phyloP scores from a whole-genome alignment of 2,797 vertebrate species.

The Myotis findleyi region DNA sequence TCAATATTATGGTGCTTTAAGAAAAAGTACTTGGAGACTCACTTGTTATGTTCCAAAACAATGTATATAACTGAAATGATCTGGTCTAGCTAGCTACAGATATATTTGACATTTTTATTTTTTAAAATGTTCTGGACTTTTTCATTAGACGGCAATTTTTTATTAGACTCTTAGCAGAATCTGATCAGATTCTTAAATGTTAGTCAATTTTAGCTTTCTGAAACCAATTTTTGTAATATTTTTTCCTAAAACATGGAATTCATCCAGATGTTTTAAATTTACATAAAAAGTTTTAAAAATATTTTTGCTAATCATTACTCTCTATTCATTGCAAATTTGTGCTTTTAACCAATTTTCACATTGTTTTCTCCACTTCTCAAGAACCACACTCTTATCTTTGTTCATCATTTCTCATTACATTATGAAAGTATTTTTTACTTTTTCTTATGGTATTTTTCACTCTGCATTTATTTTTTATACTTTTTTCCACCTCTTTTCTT shows the following conservation, averaged over 20 bases:
- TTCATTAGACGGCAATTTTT: background rate
- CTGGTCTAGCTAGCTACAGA: background rate
- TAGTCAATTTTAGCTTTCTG: background rate
- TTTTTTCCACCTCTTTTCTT: background rate
- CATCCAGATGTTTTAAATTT: conserved; percentile 5
- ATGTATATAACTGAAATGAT: background rate
- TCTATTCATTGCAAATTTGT: background rate
- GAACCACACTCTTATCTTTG: background rate
- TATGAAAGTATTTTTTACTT: background rate
- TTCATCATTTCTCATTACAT: background rate
- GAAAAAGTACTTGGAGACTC: background rate
- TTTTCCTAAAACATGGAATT: background rate
- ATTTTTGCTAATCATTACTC: background rate
- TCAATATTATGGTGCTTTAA: background rate
- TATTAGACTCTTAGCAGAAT: background rate
- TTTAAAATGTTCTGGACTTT: background rate
- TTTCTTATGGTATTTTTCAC: background rate
- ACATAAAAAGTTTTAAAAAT: background rate
- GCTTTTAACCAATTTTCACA: background rate
- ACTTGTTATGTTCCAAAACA: background rate
- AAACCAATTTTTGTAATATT: background rate
- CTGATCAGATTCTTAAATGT: background rate
- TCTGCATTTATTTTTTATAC: background rate
- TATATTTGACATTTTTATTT: background rate
- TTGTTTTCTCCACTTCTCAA: background rate